Evolutionary conservation across 2,888 invertebrate species (phyloP), one percentile per base, ranked within the genome.

Genomic region (Augiades crinisus): DNA sequence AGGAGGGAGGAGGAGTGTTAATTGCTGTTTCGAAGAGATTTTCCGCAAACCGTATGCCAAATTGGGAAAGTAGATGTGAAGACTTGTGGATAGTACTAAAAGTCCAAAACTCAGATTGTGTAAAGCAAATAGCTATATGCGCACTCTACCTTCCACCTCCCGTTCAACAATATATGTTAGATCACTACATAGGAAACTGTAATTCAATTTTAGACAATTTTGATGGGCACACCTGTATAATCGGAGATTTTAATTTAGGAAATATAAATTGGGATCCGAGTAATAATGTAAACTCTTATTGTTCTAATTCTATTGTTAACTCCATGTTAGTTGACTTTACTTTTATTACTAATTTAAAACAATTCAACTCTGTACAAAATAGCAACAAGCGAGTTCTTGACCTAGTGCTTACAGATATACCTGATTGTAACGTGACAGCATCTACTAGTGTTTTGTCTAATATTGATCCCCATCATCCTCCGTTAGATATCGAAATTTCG

Each of bases 1-100:
- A 24, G 6, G 34, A 47, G 24, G 46, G 53, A 12, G 53, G 53
- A 0, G 47, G 53, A 7, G 53, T 53, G 2, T 17, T 47, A 5
- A 27, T 47, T 5, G 53, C 47, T 0, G 41, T 53, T 5, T 17
- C 22, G 2, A 46, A 34, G n/a, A 16, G 10, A 2, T 12, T 37
- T 17, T n/a, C 41, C 14, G 27, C 16, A 12, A 6, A 1, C 8
- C 12, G 27, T 8, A 19, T 12, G 8, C 1, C 2, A n/a, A 3
- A 8, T 5, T 41, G 19, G 14, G 22, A 22, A 3, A 22, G 22
- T 22, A 22, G 7, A 6, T 22, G 22, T 22, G 22, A 22, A 22
- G 22, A 22, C 2, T 22, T 22, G 7, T 22, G 22, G 22, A 22
- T 22, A 5, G 7, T 7, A 5, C 2, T 22, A 6, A 7, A 22